phyloP scores from a whole-genome alignment of 2,888 invertebrate species.

The Diploptera punctata region DNA sequence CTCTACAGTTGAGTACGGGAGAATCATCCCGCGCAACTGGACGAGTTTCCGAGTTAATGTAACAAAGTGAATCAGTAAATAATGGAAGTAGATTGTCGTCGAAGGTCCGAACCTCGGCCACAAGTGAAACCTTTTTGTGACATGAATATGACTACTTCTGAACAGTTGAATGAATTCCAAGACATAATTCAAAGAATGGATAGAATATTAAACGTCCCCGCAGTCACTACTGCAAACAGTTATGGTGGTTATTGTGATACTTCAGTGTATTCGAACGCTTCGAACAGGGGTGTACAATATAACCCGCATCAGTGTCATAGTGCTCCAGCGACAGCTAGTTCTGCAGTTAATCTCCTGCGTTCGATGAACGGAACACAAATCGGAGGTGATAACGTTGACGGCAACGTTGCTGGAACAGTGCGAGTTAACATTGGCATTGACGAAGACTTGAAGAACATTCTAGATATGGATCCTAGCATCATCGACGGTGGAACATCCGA shows the following conservation, averaged over 20 bases:
- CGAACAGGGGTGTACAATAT: neutral
- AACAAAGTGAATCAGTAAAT: slow-evolving; percentile 2
- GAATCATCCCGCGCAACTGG: neutral
- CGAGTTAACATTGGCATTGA: slow-evolving; percentile 64
- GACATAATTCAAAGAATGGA: slow-evolving; percentile 54
- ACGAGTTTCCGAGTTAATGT: neutral
- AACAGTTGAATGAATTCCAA: slow-evolving; percentile 55
- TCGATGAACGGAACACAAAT: neutral
- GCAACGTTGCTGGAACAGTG: slow-evolving; percentile 46
- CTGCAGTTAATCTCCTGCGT: neutral
- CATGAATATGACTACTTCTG: neutral
- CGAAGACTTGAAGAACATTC: slow-evolving; percentile 65
- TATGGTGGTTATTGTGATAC: neutral
- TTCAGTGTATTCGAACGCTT: neutral
- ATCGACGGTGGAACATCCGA: slow-evolving; percentile 53
- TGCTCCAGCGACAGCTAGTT: slow-evolving; percentile 4
- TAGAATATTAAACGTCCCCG: slow-evolving; percentile 50
- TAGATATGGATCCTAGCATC: slow-evolving; percentile 67
- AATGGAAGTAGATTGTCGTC: slow-evolving; percentile 30
- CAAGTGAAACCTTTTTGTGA: neutral
- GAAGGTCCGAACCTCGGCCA: slow-evolving; percentile 43
- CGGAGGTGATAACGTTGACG: slow-evolving; percentile 3
- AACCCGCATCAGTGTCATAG: slow-evolving; percentile 18
- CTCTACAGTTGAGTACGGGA: neutral
- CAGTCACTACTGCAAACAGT: slow-evolving; percentile 30